Conservation (phyloP, 2,113 vertebrate species). For the Cyphotilapia sp. region DNA sequence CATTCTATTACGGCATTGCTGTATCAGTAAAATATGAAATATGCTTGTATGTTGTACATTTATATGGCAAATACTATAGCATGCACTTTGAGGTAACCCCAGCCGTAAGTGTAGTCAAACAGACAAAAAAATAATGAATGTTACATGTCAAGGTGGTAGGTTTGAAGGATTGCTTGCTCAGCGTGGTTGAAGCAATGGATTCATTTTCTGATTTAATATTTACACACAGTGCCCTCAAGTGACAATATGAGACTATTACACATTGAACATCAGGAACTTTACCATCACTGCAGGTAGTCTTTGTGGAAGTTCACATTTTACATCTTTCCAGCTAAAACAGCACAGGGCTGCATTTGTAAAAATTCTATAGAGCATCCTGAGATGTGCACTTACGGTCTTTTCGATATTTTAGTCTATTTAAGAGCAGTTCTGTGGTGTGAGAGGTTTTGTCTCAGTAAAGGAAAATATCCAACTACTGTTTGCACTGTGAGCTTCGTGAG, state of each 20-base stretch:
- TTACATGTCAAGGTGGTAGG: background rate
- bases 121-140: background rate
- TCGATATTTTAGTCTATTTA: background rate
- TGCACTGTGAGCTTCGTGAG: background rate
- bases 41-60: background rate
- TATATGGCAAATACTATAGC: background rate
- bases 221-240: slow-evolving; percentile 14
- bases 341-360: background rate
- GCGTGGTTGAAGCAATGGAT: background rate
- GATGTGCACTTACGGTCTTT: background rate
- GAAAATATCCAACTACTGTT: background rate
- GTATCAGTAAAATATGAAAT: background rate
- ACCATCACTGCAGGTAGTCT: background rate
- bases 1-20: background rate
- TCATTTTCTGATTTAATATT: background rate
- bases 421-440: background rate
- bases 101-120: background rate
- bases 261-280: background rate
- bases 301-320: background rate
- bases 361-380: background rate
- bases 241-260: slow-evolving; percentile 2
- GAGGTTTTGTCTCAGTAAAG: background rate
- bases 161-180: background rate
- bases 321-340: background rate
- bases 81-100: background rate